Evolutionary conservation across 1,140 invertebrate genomes (phyloP).

Genomic region (Branchinecta lindahli): DNA sequence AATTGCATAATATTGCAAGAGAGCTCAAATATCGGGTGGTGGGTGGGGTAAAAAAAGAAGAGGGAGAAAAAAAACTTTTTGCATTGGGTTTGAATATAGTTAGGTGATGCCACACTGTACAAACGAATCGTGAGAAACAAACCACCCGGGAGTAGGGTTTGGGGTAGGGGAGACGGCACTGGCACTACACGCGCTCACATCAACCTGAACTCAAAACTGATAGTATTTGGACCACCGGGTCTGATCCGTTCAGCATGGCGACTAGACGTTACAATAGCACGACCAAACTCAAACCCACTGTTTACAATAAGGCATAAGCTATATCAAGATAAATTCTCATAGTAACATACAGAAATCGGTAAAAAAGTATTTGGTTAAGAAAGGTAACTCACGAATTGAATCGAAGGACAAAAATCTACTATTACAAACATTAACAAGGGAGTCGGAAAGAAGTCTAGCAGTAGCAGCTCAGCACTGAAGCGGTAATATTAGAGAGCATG

Average conservation of each 20-base stretch:
- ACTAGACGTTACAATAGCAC: background rate
- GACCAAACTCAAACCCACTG: background rate
- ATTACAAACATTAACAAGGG: background rate
- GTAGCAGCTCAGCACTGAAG: too few relatives aligned
- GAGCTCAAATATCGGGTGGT: too few relatives aligned
- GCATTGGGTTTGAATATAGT: too few relatives aligned
- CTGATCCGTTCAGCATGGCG: background rate
- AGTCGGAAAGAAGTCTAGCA: background rate
- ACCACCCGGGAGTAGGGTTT: too few relatives aligned
- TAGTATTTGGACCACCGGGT: too few relatives aligned
- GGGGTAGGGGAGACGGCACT: background rate
- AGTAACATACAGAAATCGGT: constrained; percentile 1
- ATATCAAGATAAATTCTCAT: background rate
- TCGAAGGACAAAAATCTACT: background rate
- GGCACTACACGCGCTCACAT: background rate
- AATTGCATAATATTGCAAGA: too few relatives aligned
- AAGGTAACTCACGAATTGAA: background rate
- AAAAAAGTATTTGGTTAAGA: constrained; percentile 10
- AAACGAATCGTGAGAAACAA: too few relatives aligned
- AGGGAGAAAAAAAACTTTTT: too few relatives aligned
- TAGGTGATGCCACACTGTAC: too few relatives aligned
- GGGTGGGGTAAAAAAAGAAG: too few relatives aligned
- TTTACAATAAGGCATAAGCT: too few relatives aligned
- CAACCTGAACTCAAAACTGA: background rate
- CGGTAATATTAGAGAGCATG: too few relatives aligned